A percentile compares a stretch with the other conserved stretches of the same genome.
Evolutionary conservation across 2,113 vertebrate species (phyloP).

Genomic region (Manacus vitellinus): DNA sequence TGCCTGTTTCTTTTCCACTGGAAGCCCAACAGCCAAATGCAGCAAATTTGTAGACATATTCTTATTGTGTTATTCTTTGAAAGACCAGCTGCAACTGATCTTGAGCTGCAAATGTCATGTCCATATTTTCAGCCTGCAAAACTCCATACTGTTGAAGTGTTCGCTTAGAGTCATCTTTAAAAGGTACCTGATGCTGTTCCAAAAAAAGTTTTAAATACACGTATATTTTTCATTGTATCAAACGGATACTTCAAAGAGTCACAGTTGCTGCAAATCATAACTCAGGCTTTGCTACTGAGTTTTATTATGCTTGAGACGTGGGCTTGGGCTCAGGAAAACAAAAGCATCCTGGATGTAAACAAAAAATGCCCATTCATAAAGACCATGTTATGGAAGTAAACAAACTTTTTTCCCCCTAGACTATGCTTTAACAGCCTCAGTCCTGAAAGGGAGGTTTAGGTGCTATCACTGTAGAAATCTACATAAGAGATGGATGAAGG

Average conservation of each 20-base stretch:
- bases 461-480: background rate
- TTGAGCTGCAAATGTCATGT: background rate
- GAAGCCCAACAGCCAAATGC: constrained; percentile 19
- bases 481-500: background rate
- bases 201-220: background rate
- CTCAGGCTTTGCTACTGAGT: background rate
- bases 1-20: constrained; percentile 11
- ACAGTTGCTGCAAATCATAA: background rate
- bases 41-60: constrained; percentile 6
- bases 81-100: constrained; percentile 18
- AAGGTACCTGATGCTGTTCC: background rate
- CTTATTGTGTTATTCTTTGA: constrained; percentile 16
- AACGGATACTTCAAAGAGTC: background rate
- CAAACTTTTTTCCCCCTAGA: background rate
- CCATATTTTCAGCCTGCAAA: background rate
- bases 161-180: background rate
- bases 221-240: background rate
- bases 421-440: background rate
- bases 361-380: background rate
- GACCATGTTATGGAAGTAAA: background rate
- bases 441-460: background rate
- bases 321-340: background rate
- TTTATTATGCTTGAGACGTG: background rate
- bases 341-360: background rate
- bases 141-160: background rate